phyloP scores from a whole-genome alignment of 2,113 vertebrate species.

The Tragelaphus imberbis region DNA sequence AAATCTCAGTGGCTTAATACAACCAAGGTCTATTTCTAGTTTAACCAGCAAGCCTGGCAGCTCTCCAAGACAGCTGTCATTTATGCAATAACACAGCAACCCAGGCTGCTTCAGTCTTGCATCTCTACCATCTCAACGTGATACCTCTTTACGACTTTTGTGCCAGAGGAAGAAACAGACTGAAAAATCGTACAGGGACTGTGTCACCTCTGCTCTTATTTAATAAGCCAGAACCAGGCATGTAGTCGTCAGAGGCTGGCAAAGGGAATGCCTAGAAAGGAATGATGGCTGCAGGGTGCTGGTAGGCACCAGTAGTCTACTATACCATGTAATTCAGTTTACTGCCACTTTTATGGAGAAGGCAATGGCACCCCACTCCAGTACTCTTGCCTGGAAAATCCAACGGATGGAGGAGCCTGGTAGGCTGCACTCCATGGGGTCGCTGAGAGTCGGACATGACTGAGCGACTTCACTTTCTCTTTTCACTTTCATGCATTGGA shows the following conservation, averaged over 20 bases:
- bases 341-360: background rate
- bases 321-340: background rate
- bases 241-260: background rate
- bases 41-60: background rate
- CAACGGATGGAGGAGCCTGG: too few species aligned
- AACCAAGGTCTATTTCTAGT: slow-evolving; percentile 9
- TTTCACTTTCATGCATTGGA: too few species aligned
- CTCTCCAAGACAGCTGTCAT: background rate
- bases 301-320: background rate
- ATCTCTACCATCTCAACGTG: background rate
- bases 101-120: background rate
- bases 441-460: too few species aligned
- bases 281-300: background rate
- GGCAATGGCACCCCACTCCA: too few species aligned
- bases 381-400: too few species aligned
- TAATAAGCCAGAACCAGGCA: background rate
- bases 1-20: background rate
- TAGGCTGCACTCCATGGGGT: too few species aligned
- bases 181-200: background rate
- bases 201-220: background rate
- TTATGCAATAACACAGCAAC: background rate
- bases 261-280: background rate
- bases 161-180: background rate
- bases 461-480: too few species aligned
- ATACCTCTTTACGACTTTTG: background rate